Percentiles rank a stretch among this genome's conserved stretches.
phyloP scores from a whole-genome alignment of 2,797 vertebrate species.

The Halcyon chelicuti region DNA sequence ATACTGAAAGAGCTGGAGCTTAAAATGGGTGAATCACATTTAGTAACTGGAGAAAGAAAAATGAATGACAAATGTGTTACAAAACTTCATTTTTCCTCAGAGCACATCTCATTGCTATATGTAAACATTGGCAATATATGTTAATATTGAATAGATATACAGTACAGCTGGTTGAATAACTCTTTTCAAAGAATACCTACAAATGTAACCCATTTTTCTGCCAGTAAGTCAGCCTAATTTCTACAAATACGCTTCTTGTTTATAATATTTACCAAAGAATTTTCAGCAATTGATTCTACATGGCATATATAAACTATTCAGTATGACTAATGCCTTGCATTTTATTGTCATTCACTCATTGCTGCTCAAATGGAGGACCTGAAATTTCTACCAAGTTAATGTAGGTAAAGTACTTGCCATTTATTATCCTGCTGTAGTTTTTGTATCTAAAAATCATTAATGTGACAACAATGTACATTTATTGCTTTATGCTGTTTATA shows the following conservation, averaged over 20 bases:
- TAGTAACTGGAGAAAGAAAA: background rate
- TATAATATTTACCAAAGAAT: background rate
- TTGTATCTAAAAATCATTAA: background rate
- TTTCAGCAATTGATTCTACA: constrained; percentile 17
- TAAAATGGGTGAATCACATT: background rate
- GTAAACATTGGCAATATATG: background rate
- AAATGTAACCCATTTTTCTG: background rate
- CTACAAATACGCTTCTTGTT: background rate
- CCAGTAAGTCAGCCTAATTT: background rate
- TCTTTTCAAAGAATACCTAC: background rate
- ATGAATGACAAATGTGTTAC: background rate
- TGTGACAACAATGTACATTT: background rate
- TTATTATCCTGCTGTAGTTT: background rate
- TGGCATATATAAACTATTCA: background rate
- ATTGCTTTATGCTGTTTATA: background rate
- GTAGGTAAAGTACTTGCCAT: background rate
- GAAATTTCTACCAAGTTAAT: background rate
- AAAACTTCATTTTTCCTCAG: background rate
- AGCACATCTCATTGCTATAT: background rate
- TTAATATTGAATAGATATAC: background rate
- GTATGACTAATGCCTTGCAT: background rate
- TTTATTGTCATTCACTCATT: background rate
- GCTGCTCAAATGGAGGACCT: background rate
- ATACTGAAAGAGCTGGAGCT: background rate
- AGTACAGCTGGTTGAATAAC: background rate